Evolutionary conservation across 1,140 invertebrate genomes (phyloP), one percentile per base, ranked within the genome.

Genomic region (Pseudoatta argentina): DNA sequence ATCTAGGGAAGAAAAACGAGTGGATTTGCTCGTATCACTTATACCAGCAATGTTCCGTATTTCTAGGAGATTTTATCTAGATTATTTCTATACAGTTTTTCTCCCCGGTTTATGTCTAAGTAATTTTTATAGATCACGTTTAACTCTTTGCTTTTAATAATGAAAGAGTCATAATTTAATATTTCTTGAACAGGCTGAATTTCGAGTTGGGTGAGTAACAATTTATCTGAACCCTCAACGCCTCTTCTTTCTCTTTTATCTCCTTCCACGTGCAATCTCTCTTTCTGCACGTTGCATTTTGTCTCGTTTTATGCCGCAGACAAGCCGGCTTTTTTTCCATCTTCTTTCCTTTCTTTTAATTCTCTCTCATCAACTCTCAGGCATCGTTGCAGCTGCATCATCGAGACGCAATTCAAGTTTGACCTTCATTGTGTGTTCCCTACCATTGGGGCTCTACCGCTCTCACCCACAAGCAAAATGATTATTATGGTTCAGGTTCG

Each of bases 351-450:
- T 69, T 69, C 59, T 72, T 72, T 66, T 73, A 57, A 24, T 61
- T 34, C 21, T 66, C 69, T 55, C 67, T 30, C 21, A 14, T 57
- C 39, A 27, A 44, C 30, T 44, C 24, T 51, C 39, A 67, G 39
- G 21, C 55, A n/a, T 57, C 34, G 66, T 61, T 87, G 75, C 86
- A 77, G 53, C 86, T 91, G 91, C 85, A 87, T 69, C 76, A 66
- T 30, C 64, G 64, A 87, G 88, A 91, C 88, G 85, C 85, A 81
- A 83, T 91, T 86, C 82, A 73, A 85, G 75, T 88, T 87, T 92
- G 92, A 93, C 92, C 92, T 93, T 93, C 91, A 86, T 78, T 76
- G 61, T 89, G 89, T 92, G 88, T 88, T 91, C 89, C 73, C 75
- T 88, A 51, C 57, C 83, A 24, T 44, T 83, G 61, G 44, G 57